Conservation (phyloP, 2,888 invertebrate species). For the Trichogramma dendrolimi region DNA sequence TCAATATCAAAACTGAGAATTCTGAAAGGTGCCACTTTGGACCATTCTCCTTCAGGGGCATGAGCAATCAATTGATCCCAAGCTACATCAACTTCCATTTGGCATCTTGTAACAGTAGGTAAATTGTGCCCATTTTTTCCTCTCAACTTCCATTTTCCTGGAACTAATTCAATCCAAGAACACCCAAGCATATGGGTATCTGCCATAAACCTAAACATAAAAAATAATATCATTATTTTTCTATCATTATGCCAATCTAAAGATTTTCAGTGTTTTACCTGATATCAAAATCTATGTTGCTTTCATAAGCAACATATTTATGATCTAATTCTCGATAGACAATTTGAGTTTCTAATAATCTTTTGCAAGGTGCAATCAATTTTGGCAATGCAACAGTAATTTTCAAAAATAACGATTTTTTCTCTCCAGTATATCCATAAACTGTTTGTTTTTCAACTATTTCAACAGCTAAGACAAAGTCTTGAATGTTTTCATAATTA, state of each 20-base stretch:
- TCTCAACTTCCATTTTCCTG: constrained; percentile 69
- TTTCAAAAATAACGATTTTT: constrained; percentile 74
- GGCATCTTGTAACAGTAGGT: constrained; percentile 68
- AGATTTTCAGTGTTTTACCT: constrained; percentile 51
- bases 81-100: constrained; percentile 85
- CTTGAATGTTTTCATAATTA: constrained; percentile 74
- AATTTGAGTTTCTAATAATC: constrained; percentile 73
- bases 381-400: constrained; percentile 76
- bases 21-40: constrained; percentile 90
- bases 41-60: constrained; percentile 93
- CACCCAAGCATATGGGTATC: constrained; percentile 92
- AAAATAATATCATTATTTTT: background rate
- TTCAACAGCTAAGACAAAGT: constrained; percentile 78
- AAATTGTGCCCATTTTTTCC: constrained; percentile 47
- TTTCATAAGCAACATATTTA: constrained; percentile 71
- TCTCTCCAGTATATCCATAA: constrained; percentile 82
- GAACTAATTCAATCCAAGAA: constrained; percentile 92
- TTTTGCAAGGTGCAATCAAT: constrained; percentile 78
- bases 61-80: constrained; percentile 87
- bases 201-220: constrained; percentile 80
- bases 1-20: constrained; percentile 99
- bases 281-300: constrained; percentile 97
- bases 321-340: constrained; percentile 58
- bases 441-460: constrained; percentile 78
- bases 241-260: background rate